Percentiles rank a stretch among this genome's conserved stretches.
Evolutionary conservation across 64 coral and sea anemone genomes (phyloP).

Genomic region (Stichodactyla mertensii): DNA sequence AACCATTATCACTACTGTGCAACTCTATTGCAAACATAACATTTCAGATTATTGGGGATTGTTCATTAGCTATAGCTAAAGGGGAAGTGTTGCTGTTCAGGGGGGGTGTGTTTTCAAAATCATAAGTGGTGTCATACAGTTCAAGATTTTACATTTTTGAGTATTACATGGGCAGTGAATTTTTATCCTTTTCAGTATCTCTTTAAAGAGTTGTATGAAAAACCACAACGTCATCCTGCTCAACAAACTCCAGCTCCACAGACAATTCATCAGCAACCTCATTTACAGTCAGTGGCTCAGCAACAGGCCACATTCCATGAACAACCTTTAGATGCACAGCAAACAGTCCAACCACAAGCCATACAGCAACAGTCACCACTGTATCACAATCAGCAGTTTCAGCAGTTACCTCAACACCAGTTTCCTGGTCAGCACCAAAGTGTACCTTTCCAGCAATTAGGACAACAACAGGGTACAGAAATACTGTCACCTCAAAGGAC

Average conservation of each 20-base stretch:
- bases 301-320: not conserved
- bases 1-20: no score
- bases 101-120: no score
- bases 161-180: no score
- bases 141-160: no score
- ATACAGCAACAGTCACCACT: conserved; percentile 3
- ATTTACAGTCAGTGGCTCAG: not conserved
- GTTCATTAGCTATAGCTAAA: no score
- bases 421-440: conserved; percentile 22
- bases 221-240: not conserved
- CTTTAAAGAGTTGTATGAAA: conserved; percentile 28
- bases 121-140: no score
- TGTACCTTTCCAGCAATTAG: not conserved
- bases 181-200: conserved; percentile 7
- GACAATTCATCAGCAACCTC: not conserved
- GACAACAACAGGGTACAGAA: not conserved
- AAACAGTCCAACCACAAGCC: not conserved
- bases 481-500: not conserved
- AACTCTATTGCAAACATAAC: no score
- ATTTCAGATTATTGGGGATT: no score
- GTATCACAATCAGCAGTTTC: not conserved
- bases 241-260: not conserved
- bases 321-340: not conserved
- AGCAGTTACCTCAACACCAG: not conserved
- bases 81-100: no score